Evolutionary conservation across 2,888 invertebrate genomes (phyloP).

Genomic region (Drosophila rellima): DNA sequence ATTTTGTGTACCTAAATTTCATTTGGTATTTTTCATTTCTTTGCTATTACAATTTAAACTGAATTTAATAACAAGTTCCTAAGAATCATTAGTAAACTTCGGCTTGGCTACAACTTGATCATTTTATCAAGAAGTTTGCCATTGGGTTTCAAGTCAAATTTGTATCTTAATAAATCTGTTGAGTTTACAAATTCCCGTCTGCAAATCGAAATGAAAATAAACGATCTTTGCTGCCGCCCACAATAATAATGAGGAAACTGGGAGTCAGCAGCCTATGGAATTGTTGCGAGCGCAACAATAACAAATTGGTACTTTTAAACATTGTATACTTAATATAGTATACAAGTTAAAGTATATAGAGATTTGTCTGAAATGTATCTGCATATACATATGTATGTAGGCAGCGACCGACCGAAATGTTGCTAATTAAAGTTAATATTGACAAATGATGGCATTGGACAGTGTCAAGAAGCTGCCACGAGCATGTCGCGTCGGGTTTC

Average conservation of each 20-base stretch:
- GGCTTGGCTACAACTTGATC: background rate
- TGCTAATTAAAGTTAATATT: slow-evolving; percentile 82
- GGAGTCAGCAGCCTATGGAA: slow-evolving; percentile 28
- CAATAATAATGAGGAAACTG: slow-evolving; percentile 26
- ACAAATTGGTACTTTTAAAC: slow-evolving; percentile 35
- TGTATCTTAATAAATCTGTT: slow-evolving; percentile 43
- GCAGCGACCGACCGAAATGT: slow-evolving; percentile 47
- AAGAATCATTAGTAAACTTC: slow-evolving; percentile 4
- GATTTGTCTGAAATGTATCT: slow-evolving; percentile 4
- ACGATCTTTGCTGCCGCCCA: slow-evolving; percentile 46
- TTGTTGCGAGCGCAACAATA: slow-evolving; percentile 45
- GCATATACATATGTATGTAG: slow-evolving; percentile 4
- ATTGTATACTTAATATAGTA: slow-evolving; percentile 13
- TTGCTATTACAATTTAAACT: background rate
- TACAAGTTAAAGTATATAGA: slow-evolving; percentile 5
- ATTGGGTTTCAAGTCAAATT: slow-evolving; percentile 15
- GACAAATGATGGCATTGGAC: slow-evolving; percentile 79
- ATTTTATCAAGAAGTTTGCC: background rate
- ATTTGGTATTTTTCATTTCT: background rate
- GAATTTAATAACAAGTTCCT: background rate
- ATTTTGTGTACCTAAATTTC: too few relatives aligned
- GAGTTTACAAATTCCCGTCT: slow-evolving; percentile 40
- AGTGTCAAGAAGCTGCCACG: slow-evolving; percentile 59
- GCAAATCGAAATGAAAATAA: slow-evolving; percentile 57
- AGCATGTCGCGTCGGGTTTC: slow-evolving; percentile 32